Conservation (phyloP, 2,113 vertebrate species). For the Gnathonemus longibarbis region DNA sequence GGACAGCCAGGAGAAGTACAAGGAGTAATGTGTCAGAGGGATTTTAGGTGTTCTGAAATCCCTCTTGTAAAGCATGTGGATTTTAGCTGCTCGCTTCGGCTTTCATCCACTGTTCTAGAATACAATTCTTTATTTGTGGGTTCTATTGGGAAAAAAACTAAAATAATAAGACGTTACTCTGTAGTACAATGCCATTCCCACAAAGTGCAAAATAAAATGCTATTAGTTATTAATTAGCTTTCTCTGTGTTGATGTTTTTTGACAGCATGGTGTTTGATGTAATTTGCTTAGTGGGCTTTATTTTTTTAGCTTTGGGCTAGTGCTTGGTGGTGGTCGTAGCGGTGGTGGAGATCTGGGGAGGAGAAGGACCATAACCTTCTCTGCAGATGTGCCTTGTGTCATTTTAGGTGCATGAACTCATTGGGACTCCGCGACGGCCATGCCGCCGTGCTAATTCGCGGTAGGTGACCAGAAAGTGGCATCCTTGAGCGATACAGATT, state of each 20-base stretch:
- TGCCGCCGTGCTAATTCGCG: background rate
- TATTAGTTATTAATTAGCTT: background rate
- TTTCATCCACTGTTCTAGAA: background rate
- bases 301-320: background rate
- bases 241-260: background rate
- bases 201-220: background rate
- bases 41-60: background rate
- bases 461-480: background rate
- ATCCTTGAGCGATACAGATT: constrained; percentile 21
- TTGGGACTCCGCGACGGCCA: background rate
- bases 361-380: background rate
- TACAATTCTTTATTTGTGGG: background rate
- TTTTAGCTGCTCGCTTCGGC: background rate
- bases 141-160: background rate
- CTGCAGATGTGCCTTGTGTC: background rate
- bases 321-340: background rate
- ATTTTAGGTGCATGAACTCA: background rate
- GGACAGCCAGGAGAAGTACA: background rate
- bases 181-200: background rate
- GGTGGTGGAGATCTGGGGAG: background rate
- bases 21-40: background rate
- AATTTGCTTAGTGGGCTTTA: background rate
- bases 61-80: background rate
- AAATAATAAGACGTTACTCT: background rate
- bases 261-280: background rate